phyloP scores from a whole-genome alignment of 2,888 invertebrate genomes.

The Drosophila paramelanica region DNA sequence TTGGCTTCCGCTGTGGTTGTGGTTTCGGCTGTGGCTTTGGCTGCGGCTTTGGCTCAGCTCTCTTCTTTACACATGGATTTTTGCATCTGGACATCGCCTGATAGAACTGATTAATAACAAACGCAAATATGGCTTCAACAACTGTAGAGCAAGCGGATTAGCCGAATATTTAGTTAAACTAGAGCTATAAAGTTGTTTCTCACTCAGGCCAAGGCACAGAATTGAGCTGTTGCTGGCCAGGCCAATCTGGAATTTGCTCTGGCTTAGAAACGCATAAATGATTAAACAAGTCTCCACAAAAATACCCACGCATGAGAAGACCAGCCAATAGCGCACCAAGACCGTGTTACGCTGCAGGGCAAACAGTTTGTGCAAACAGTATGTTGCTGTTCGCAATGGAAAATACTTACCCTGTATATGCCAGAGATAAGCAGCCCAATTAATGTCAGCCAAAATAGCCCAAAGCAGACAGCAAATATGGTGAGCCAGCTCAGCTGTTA shows the following conservation, averaged over 20 bases:
- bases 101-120: conserved; percentile 57
- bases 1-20: background rate
- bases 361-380: background rate
- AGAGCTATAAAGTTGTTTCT: background rate
- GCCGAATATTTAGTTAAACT: background rate
- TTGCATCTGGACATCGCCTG: conserved; percentile 12
- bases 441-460: conserved; percentile 63
- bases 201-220: conserved; percentile 49
- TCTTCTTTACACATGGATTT: background rate
- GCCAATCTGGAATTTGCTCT: conserved; percentile 42
- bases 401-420: conserved; percentile 50
- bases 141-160: conserved; percentile 20
- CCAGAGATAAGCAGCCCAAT: conserved; percentile 53
- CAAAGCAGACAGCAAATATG: conserved; percentile 56
- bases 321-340: conserved; percentile 52
- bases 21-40: background rate
- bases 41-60: background rate
- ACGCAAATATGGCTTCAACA: conserved; percentile 59
- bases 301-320: conserved; percentile 58
- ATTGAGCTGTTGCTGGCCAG: conserved; percentile 37
- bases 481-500: conserved; percentile 65
- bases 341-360: conserved; percentile 37
- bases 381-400: background rate
- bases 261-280: conserved; percentile 48
- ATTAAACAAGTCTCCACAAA: conserved; percentile 46